Percentiles rank a stretch among this genome's conserved stretches.
Evolutionary conservation across 2,113 vertebrate species (phyloP).

Genomic region (Leptobrachium leishanense): DNA sequence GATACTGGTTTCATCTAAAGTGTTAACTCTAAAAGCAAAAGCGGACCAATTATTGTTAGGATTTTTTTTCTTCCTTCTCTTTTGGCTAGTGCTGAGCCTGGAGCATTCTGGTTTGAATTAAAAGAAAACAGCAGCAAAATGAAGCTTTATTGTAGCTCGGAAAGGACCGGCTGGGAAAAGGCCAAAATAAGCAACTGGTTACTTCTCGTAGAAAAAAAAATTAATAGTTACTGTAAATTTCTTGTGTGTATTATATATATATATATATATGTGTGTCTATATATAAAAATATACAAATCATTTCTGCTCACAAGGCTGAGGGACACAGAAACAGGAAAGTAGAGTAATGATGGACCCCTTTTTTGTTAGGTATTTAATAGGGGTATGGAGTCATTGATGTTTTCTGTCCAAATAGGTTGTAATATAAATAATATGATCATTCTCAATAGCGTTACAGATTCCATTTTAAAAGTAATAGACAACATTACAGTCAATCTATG

Average conservation of each 20-base stretch:
- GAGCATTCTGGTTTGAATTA: slow-evolving; percentile 73
- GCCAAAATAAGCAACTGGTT: slow-evolving; percentile 58
- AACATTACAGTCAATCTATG: too few relatives aligned
- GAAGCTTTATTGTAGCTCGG: slow-evolving; percentile 54
- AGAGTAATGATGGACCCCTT: slow-evolving; percentile 1
- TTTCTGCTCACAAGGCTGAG: neutral
- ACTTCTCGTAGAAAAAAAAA: slow-evolving; percentile 44
- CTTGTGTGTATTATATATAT: slow-evolving; percentile 23
- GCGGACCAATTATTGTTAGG: slow-evolving; percentile 18
- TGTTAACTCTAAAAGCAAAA: slow-evolving; percentile 29
- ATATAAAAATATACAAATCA: neutral
- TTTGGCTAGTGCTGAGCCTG: slow-evolving; percentile 22
- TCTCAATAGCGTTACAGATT: too few relatives aligned
- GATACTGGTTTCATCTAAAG: neutral
- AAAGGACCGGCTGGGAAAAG: slow-evolving; percentile 52
- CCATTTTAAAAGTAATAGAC: too few relatives aligned
- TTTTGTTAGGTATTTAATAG: slow-evolving; percentile 24
- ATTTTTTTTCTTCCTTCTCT: slow-evolving; percentile 4
- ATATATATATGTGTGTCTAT: slow-evolving; percentile 10
- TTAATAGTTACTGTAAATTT: slow-evolving; percentile 32
- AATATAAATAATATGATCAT: too few relatives aligned
- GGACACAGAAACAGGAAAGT: slow-evolving; percentile 7
- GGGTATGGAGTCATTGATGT: slow-evolving; percentile 37
- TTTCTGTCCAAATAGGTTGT: slow-evolving; percentile 21
- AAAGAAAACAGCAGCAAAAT: slow-evolving; percentile 61